Conservation (phyloP, 35 echinoderm and acorn worm species). For the Ptychodera flava region DNA sequence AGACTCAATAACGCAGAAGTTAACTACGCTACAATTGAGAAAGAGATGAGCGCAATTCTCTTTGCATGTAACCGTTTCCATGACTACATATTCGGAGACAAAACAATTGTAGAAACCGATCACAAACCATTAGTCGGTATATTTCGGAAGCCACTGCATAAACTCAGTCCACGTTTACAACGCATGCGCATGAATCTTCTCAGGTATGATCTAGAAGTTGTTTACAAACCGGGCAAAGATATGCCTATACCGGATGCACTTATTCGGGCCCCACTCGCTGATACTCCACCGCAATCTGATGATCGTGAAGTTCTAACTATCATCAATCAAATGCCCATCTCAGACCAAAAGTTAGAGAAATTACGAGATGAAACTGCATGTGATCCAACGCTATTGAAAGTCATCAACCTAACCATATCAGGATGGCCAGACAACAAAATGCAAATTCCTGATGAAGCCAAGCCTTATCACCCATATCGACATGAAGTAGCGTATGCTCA, state of each 20-base stretch:
- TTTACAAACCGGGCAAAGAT: slow-evolving; percentile 2
- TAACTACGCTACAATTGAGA: slow-evolving; percentile 44
- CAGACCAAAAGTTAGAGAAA: slow-evolving; percentile 15
- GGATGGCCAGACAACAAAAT: slow-evolving; percentile 16
- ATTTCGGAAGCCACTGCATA: slow-evolving; percentile 10
- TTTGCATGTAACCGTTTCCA: slow-evolving; percentile 37
- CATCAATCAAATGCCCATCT: slow-evolving; percentile 21
- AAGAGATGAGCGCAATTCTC: slow-evolving; percentile 17
- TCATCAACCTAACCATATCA: not conserved
- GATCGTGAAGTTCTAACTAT: not conserved
- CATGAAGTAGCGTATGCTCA: slow-evolving; percentile 7
- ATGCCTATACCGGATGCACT: not conserved
- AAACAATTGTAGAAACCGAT: slow-evolving; percentile 25
- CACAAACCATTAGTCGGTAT: slow-evolving; percentile 38
- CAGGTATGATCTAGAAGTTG: slow-evolving; percentile 11
- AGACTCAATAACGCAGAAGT: slow-evolving; percentile 22
- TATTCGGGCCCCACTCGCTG: not conserved
- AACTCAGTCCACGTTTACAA: slow-evolving; percentile 9
- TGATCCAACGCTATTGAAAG: not conserved
- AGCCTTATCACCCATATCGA: slow-evolving; percentile 6
- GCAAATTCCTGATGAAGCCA: not conserved
- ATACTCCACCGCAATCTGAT: not conserved
- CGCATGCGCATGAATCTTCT: slow-evolving; percentile 18
- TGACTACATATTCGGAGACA: slow-evolving; percentile 23
- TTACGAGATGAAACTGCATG: not conserved